These are phyloP conservation scores for Lophochroa leadbeateri DNA, from an alignment of 2,113 vertebrate genomes.

Conservation along the genomic window DNA sequence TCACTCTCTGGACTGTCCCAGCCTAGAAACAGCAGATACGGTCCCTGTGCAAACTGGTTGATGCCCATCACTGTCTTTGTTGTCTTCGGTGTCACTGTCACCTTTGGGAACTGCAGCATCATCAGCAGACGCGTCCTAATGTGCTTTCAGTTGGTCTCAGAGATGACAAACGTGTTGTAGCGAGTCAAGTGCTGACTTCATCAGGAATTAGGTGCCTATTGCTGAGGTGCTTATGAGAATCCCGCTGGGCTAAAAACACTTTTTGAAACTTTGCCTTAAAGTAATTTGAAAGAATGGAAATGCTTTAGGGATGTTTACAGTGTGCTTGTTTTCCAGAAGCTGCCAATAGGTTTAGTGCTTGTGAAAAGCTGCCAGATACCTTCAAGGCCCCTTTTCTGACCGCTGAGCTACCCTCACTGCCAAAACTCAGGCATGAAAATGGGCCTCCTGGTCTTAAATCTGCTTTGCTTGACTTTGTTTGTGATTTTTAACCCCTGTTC, in stretches of 20 bases:
- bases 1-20: not conserved
- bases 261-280: not conserved
- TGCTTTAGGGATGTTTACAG: not conserved
- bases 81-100: not conserved
- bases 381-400: not conserved
- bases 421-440: not conserved
- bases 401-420: not conserved
- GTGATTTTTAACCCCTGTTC: not conserved
- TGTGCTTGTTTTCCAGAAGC: not conserved
- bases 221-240: not conserved
- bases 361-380: not conserved
- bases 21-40: not conserved
- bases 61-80: no score
- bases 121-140: not conserved
- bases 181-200: not conserved
- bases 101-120: not conserved
- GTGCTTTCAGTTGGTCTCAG: accelerated
- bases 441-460: not conserved
- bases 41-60: not conserved
- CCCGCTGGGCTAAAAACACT: not conserved
- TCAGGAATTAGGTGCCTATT: not conserved
- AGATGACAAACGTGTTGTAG: not conserved
- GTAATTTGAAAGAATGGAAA: not conserved
- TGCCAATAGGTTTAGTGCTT: not conserved
- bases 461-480: not conserved